Base-by-base conservation (phyloP, 30 jellyfish, hydroid and myxozoan species). In the Sanderia malayensis region DNA sequence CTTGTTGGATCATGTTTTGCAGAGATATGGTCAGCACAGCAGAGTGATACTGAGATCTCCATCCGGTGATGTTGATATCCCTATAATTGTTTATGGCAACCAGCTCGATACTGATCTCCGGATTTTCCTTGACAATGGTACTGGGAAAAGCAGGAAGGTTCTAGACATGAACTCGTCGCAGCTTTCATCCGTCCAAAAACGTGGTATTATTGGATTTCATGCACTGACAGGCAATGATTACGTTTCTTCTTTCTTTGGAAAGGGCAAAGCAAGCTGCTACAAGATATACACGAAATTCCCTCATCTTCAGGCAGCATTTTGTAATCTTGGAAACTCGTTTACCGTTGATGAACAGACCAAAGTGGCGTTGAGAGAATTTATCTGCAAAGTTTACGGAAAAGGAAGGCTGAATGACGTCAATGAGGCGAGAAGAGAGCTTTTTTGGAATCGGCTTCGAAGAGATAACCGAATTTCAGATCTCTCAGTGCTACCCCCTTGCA, bases 21-120 rank as follows among this genome's bases (percentile, higher is more conserved):
- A 58, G 21, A 74, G 55, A 34, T 26, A 3, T 53, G 74, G 74
- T 74, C 59, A 72, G 85, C 62, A 52, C 64, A 29, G 44, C 55
- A 44, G 30, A 53, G 52, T 41, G 17, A 58, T 72, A 44, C 52
- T 69, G 23, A 72, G 85, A 74, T 72, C 74, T 2, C 55, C 74
- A 31, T 72, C 85, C 27, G 74, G 85, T 9, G 85, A 46, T 71
- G 55, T 64, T 26, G 85, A 72, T 53, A 72, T 72, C 55, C 74
- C 85, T 3, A 74, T 72, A 53, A 53, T 49, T 72, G 62, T 49
- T 53, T 74, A 49, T 29, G 74, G 44, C 4, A 72, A 49, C 74
- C 74, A 61, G 33, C 55, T 52, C 58, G n/a, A n/a, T n/a, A n/a
- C n/a, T n/a, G 28, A 47, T 47, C 85, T 30, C 22, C 74, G 34